A percentile compares a stretch with the other conserved stretches of the same genome.
Conservation (phyloP, 2,888 invertebrate species). For the Blastobasis adustella region DNA sequence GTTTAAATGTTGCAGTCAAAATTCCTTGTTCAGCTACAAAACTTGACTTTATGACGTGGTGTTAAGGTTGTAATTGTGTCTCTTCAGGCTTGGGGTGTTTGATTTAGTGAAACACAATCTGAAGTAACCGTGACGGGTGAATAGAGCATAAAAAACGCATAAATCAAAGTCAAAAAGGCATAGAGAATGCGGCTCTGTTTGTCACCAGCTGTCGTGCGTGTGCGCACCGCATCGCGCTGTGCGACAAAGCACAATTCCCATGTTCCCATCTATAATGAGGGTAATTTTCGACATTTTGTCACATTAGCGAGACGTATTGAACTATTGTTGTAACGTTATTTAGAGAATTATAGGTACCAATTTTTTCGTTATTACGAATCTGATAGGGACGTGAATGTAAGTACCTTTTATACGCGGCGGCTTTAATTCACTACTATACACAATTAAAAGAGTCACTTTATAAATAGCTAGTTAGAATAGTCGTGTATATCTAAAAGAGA, state of each 20-base stretch:
- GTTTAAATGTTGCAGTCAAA: constrained; percentile 25
- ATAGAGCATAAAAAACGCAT: constrained; percentile 72
- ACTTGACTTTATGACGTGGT: constrained; percentile 18
- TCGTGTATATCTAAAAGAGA: too few species aligned
- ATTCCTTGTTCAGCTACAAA: constrained; percentile 14
- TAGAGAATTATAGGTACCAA: constrained; percentile 25
- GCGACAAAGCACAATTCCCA: constrained; percentile 48
- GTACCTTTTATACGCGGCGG: too few species aligned
- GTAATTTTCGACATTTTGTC: constrained; percentile 71
- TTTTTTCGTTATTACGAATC: too few species aligned
- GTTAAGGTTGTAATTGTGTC: constrained; percentile 19
- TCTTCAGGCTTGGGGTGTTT: constrained; percentile 13
- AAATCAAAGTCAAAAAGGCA: constrained; percentile 77
- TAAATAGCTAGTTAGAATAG: too few species aligned
- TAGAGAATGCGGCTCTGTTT: constrained; percentile 66
- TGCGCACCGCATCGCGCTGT: constrained; percentile 25
- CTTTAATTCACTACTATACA: too few species aligned
- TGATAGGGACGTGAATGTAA: too few species aligned
- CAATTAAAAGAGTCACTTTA: too few species aligned
- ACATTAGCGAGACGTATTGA: constrained; percentile 64
- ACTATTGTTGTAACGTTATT: constrained; percentile 54
- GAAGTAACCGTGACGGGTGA: constrained; percentile 68
- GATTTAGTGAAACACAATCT: constrained; percentile 44
- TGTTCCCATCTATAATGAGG: constrained; percentile 70
- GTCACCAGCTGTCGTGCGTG: constrained; percentile 61